Evolutionary conservation across 1,140 invertebrate genomes (phyloP).

Genomic region (Steinernema khuongi): DNA sequence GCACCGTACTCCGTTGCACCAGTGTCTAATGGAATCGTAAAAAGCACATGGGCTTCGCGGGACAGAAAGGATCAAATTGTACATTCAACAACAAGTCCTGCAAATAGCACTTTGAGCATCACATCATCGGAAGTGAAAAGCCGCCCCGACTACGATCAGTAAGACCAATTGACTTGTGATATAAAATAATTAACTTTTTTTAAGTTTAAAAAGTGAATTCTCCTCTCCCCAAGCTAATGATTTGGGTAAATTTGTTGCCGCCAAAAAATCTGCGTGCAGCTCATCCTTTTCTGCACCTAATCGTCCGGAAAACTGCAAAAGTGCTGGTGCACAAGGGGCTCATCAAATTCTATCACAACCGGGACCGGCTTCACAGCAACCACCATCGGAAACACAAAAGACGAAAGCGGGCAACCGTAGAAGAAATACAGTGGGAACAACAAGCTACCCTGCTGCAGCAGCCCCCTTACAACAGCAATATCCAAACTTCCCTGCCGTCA

Average conservation of each 20-base stretch:
- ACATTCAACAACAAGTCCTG: neutral
- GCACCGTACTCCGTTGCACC: no score
- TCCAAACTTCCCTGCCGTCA: neutral
- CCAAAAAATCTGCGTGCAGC: neutral
- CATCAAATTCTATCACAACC: neutral
- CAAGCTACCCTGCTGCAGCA: neutral
- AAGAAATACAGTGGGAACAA: neutral
- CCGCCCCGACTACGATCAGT: neutral
- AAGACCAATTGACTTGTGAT: neutral
- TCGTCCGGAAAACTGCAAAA: neutral
- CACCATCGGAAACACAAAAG: neutral
- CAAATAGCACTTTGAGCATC: neutral
- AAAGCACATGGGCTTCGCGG: neutral
- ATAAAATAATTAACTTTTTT: neutral
- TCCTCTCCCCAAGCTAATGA: neutral
- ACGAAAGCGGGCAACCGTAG: neutral
- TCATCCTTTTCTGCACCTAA: neutral
- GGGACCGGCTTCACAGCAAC: neutral
- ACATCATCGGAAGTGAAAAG: neutral
- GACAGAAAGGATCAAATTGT: neutral
- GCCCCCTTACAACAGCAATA: neutral
- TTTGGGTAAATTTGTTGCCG: neutral
- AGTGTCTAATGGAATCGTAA: neutral
- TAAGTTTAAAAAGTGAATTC: neutral
- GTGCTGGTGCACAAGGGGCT: neutral